Evolutionary conservation across 2,797 vertebrate genomes (phyloP), one percentile per base, ranked within the genome.

Genomic region (Myotis myotis): DNA sequence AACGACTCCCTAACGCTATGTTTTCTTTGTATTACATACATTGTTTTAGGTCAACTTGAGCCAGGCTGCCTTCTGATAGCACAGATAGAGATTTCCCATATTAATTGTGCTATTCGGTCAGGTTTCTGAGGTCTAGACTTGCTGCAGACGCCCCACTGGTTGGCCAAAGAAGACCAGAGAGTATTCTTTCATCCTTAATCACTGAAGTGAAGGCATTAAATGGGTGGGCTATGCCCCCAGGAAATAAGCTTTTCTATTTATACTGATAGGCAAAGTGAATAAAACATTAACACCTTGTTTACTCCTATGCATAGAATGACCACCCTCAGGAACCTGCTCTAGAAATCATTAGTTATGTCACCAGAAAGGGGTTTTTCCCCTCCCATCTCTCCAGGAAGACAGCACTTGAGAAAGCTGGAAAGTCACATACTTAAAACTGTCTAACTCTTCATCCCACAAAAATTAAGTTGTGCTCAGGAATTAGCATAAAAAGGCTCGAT

Each of bases 151-250:
- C 71, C 7, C 28, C 5, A 12, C 36, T 89, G 23, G 4, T 41
- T 85, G 17, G 15, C 1, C 20, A 41, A 36, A 55, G 30, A 55
- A 87, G 62, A 51, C 0, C 12, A 20, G 25, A 86, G 57, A 10
- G 5, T 60, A 3, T 53, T 62, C 3, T 84, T 75, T 68, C 17
- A 47, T 28, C 4, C 9, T 8, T 8, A 22, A 70, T 57, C 66
- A 80, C 19, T 33, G 57, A 66, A 41, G 47, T 2, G 30, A 49
- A 38, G 9, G 47, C 85, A 85, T 64, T 60, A 19, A 89, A 41
- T 3, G 20, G 9, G 17, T 11, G 16, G 1, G 8, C 22, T 51
- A 0, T 57, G 15, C 19, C 13, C 38, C 4, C 5, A n/a, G 22
- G 33, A 20, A 23, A 28, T 47, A 81, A 19, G 3, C 3, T 38